Evolutionary conservation across 2,888 invertebrate species (phyloP), one percentile per base, ranked within the genome.

Genomic region (Vandiemenella viatica): DNA sequence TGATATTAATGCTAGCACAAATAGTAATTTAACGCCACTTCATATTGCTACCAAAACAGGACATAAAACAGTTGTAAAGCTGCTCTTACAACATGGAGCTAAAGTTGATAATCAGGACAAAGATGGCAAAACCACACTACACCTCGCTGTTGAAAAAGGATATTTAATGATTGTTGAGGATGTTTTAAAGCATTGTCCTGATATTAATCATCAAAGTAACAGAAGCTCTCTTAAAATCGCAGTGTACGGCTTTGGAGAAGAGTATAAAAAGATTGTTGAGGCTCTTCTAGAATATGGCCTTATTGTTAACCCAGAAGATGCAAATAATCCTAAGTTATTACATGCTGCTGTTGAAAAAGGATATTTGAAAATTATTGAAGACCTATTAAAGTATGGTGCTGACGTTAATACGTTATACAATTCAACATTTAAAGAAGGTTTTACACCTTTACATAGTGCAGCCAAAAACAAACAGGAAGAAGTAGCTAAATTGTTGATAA

Each of bases 401-500:
- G 13, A 26, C 13, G 26, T 26, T 26, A 26, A 26, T 26, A 13
- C 7, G 26, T 26, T 26, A 26, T 13, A 7, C 26, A 26, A 13
- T 26, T 7, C 8, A 8, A 8, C 26, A 8, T 8, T 26, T 26
- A 13, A 13, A 13, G 19, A 43, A 8, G 7, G 32, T 37, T 26
- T n/a, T 43, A 43, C 20, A 43, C 43, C 43, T 17, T 20, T 43
- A 19, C 43, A 43, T 43, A 43, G 6, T 43, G 43, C 43, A 45
- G 26, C 17, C 5, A 45, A 37, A 45, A 23, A 23, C 17, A 45
- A 26, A 26, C 22, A 45, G 45, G 45, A 45, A 26, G 45, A 23
- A 45, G 17, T 45, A 26, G 45, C 26, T 26, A 21, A 45, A 45
- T 45, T 45, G 17, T 45, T 45, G 45, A 45, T 45, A 23, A 45